Evolutionary conservation across 2,113 vertebrate species (phyloP), one percentile per base, ranked within the genome.

Genomic region (Gambusia affinis): DNA sequence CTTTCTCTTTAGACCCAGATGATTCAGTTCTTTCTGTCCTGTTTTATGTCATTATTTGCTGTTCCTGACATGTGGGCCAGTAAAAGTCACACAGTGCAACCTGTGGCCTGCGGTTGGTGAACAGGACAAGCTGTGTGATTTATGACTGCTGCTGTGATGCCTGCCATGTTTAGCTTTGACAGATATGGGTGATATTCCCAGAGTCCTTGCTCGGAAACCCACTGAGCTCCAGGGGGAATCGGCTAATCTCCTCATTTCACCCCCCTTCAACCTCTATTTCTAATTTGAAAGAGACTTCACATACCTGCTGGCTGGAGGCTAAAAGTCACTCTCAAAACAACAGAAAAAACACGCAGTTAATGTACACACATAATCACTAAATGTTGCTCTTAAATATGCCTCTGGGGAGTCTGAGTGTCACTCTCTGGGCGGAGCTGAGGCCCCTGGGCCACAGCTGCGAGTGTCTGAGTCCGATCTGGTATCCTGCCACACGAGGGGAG

Each of bases 381-480:
- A 74, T 84, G 77, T 77, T 88, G 87, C 82, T 74, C 83, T 87
- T 89, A 86, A 87, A 88, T 83, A 78, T 81, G 84, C 83, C 91
- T 80, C 82, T 77, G 70, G 89, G 88, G 90, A 89, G 69, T 84
- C 70, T 81, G 75, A 78, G 81, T 79, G 81, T 90, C 72, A 84
- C 75, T 85, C 73, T 81, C 87, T 19, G 60, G 79, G 80, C 82
- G 84, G 81, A 87, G 76, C 8, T 15, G 64, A 70, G 73, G 85
- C 89, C 89, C 85, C 81, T 85, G 84, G 86, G 91, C 88, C 79
- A 89, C 83, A 86, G 85, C 83, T 88, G 92, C 73, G 89, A 85
- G 86, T 89, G 88, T 87, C 64, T 87, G 80, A 82, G 87, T 86
- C 83, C 64, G 87, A 92, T 92, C 88, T 93, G 90, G 87, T 86